phyloP scores from a whole-genome alignment of 2,797 vertebrate species.

The Sebastes iracundus region DNA sequence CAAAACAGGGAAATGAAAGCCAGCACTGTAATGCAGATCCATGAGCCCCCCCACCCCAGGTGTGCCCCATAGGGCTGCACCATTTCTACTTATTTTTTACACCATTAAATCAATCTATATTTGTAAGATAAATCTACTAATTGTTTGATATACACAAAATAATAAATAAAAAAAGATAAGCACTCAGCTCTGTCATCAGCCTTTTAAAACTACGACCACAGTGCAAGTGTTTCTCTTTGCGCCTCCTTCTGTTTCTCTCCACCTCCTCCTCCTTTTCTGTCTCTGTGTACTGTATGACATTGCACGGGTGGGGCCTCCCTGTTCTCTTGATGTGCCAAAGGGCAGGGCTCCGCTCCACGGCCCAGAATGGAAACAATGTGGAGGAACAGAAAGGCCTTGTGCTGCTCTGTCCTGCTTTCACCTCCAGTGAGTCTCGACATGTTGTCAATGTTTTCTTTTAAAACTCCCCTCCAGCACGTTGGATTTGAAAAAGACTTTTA shows the following conservation, averaged over 20 bases:
- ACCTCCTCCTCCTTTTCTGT: background rate
- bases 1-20: background rate
- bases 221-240: background rate
- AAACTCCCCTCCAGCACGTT: background rate
- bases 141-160: too few relatives aligned
- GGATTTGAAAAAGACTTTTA: background rate
- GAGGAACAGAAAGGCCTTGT: slow-evolving; percentile 20
- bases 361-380: slow-evolving; percentile 42
- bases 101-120: too few relatives aligned
- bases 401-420: background rate
- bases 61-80: too few relatives aligned
- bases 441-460: background rate
- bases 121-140: too few relatives aligned
- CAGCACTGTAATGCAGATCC: background rate
- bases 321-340: slow-evolving; percentile 27
- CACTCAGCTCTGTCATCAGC: background rate
- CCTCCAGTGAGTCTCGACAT: background rate
- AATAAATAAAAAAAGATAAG: too few relatives aligned
- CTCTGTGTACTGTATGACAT: background rate
- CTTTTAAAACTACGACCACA: background rate
- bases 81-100: too few relatives aligned
- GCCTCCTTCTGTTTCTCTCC: background rate
- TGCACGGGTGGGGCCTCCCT: slow-evolving; percentile 28
- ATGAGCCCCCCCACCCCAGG: too few relatives aligned
- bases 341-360: slow-evolving; percentile 3